Percentiles rank a stretch among this genome's conserved stretches.
phyloP scores from a whole-genome alignment of 92 coral and sea anemone species.

The Micromussa lordhowensis region DNA sequence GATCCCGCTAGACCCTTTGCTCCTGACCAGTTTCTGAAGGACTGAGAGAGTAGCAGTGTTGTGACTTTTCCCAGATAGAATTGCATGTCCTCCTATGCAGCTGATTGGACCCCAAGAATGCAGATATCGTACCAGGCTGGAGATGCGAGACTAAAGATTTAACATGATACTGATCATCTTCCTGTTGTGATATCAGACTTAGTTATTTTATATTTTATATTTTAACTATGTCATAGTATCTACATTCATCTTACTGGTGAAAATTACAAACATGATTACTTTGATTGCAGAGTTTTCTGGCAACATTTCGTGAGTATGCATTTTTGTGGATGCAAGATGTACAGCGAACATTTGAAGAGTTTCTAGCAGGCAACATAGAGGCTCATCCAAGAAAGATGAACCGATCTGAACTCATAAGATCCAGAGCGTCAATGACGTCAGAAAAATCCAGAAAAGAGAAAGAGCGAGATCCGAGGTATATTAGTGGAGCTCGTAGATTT shows the following conservation, averaged over 20 bases:
- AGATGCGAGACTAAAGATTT: not conserved
- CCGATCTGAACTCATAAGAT: conserved; percentile 91
- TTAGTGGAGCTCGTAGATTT: not conserved
- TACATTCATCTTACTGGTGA: not conserved
- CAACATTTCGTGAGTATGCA: conserved; percentile 98
- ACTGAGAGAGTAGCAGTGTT: not conserved
- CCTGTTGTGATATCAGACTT: not conserved
- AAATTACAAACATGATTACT: not conserved
- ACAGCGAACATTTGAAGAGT: conserved; percentile 94
- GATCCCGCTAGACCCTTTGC: not conserved
- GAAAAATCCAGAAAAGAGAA: conserved; percentile 83
- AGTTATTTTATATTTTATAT: not conserved
- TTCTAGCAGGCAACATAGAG: conserved; percentile 94
- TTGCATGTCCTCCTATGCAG: not conserved
- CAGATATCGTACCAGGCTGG: not conserved
- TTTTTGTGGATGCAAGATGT: conserved; percentile 99
- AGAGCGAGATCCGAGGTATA: conserved; percentile 55
- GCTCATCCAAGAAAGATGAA: conserved; percentile 98
- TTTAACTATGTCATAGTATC: not conserved
- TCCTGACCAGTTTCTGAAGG: too few relatives aligned
- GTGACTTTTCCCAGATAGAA: not conserved
- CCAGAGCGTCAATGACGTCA: conserved; percentile 88
- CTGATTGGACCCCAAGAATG: not conserved
- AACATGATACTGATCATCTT: not conserved
- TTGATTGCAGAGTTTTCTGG: conserved; percentile 80